Conservation (phyloP, 2,113 vertebrate species). For the Hydrochoerus hydrochaeris region DNA sequence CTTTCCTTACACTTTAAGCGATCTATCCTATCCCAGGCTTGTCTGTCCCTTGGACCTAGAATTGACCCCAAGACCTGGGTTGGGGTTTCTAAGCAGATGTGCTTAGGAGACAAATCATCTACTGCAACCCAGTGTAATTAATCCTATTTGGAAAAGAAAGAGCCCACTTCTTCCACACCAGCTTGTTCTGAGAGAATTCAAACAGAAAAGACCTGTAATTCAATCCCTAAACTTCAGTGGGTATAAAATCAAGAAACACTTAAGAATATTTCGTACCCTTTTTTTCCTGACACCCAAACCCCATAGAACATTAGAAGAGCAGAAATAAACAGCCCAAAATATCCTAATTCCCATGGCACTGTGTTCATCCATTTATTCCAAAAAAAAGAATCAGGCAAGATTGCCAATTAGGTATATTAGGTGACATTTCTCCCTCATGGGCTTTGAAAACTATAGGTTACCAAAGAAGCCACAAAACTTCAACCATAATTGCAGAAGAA, state of each 20-base stretch:
- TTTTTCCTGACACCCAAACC: neutral
- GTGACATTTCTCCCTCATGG: neutral
- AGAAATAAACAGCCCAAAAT: conserved; percentile 51
- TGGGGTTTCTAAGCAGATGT: conserved; percentile 44
- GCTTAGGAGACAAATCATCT: conserved; percentile 50
- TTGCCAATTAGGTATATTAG: conserved; percentile 34
- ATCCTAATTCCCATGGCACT: neutral
- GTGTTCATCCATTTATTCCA: neutral
- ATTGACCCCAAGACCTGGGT: neutral
- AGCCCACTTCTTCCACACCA: neutral
- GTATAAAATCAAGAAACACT: neutral
- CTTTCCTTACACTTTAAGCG: conserved; percentile 9
- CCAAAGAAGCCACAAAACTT: conserved; percentile 60
- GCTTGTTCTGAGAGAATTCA: conserved; percentile 6
- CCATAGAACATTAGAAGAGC: neutral
- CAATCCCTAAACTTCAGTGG: neutral
- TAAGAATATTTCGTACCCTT: neutral
- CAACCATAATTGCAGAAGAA: conserved; percentile 4
- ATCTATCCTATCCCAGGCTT: neutral
- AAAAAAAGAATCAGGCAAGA: conserved; percentile 28
- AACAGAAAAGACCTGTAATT: conserved; percentile 40
- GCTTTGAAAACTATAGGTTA: conserved; percentile 50
- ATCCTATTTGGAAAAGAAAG: conserved; percentile 42
- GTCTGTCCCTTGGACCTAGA: neutral
- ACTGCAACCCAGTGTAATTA: neutral